A percentile compares a stretch with the other conserved stretches of the same genome.
Conservation (phyloP, 1,140 invertebrate genomes). For the Hyles euphorbiae region DNA sequence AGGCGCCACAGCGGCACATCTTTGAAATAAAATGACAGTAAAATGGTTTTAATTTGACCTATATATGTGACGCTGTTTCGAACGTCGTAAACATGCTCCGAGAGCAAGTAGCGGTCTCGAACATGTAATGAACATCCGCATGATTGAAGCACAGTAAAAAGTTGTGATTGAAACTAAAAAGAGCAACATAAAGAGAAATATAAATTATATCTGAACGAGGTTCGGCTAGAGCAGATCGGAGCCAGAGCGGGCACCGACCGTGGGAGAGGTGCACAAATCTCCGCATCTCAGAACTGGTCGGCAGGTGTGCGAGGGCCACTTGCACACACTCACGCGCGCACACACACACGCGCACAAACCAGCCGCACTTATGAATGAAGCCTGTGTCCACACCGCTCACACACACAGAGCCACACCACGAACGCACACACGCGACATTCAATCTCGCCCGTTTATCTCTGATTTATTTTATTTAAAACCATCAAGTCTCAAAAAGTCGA, state of each 20-base stretch:
- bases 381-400: slow-evolving; percentile 36
- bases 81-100: neutral
- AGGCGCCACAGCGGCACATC: no score
- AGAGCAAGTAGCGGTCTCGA: no score
- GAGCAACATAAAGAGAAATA: slow-evolving; percentile 41
- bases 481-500: slow-evolving; percentile 57
- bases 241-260: slow-evolving; percentile 61
- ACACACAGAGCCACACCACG: slow-evolving; percentile 8
- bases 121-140: neutral
- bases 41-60: neutral
- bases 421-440: slow-evolving; percentile 34
- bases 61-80: neutral
- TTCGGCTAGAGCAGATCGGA: slow-evolving; percentile 58
- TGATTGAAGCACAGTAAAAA: slow-evolving; percentile 3
- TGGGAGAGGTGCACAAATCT: slow-evolving; percentile 73
- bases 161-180: slow-evolving; percentile 22
- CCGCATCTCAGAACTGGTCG: slow-evolving; percentile 74
- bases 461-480: slow-evolving; percentile 68
- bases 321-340: slow-evolving; percentile 28
- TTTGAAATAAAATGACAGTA: neutral
- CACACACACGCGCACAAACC: slow-evolving; percentile 29
- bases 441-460: slow-evolving; percentile 67
- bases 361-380: slow-evolving; percentile 69
- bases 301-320: slow-evolving; percentile 61
- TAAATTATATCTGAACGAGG: slow-evolving; percentile 63